Evolutionary conservation across 92 coral and sea anemone genomes (phyloP).

Genomic region (Porites divaricata): DNA sequence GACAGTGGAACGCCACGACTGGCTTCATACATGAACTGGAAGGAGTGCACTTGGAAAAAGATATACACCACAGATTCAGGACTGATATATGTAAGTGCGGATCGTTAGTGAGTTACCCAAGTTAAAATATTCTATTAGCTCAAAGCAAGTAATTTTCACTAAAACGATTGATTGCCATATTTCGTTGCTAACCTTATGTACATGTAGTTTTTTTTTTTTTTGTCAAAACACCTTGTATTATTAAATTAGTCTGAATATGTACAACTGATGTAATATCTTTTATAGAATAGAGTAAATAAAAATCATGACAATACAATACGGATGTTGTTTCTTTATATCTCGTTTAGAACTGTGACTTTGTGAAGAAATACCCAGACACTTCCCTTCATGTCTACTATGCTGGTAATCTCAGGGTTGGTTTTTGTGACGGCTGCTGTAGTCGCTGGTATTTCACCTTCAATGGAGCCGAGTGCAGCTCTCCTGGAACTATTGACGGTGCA

Average conservation of each 20-base stretch:
- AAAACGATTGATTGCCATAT: too few relatives aligned
- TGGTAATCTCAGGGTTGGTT: constrained; percentile 32
- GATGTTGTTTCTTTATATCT: neutral
- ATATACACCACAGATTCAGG: neutral
- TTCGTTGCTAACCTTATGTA: too few relatives aligned
- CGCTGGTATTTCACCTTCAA: constrained; percentile 73
- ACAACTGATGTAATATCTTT: too few relatives aligned
- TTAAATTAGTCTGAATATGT: too few relatives aligned
- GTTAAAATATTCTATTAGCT: too few relatives aligned
- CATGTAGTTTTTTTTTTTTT: too few relatives aligned
- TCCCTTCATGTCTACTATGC: constrained; percentile 39
- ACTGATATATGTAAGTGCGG: constrained; percentile 1
- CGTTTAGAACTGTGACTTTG: constrained; percentile 16
- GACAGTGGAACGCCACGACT: constrained; percentile 24
- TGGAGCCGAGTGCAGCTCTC: constrained; percentile 54
- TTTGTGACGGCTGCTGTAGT: constrained; percentile 46
- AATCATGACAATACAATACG: too few relatives aligned
- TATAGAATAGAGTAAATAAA: too few relatives aligned
- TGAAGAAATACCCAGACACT: constrained; percentile 11
- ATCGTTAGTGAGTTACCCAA: too few relatives aligned
- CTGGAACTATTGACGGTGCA: constrained; percentile 54
- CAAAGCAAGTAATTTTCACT: too few relatives aligned
- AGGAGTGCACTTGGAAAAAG: constrained; percentile 59
- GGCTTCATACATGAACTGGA: constrained; percentile 55
- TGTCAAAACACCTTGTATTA: too few relatives aligned